Evolutionary conservation across 2,797 vertebrate species (phyloP).

Genomic region (Chloroceryle amazona): DNA sequence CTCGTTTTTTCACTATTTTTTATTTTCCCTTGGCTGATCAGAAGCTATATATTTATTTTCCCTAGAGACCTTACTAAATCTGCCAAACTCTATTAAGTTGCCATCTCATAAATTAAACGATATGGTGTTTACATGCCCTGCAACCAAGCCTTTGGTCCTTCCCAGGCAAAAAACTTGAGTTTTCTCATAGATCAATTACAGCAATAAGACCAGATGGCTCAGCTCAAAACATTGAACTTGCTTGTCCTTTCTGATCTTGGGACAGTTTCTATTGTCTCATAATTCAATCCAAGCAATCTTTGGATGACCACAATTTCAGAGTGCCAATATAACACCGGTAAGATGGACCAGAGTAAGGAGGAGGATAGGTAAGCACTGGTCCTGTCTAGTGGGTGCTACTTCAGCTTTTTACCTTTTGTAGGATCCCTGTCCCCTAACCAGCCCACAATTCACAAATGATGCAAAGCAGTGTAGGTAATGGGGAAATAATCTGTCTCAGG

Average conservation of each 20-base stretch:
- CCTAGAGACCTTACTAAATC: not conserved
- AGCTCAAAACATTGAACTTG: rapidly evolving
- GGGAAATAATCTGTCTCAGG: not conserved
- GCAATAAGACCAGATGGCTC: not conserved
- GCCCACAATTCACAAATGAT: not conserved
- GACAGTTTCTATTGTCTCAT: not conserved
- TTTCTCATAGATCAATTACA: not conserved
- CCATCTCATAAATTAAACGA: not conserved
- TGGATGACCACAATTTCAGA: not conserved
- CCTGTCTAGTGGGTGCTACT: not conserved
- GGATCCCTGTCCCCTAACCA: not conserved
- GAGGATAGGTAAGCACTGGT: not conserved
- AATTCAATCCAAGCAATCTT: not conserved
- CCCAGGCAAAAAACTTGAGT: not conserved
- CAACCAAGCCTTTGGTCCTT: not conserved
- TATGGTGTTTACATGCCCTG: not conserved
- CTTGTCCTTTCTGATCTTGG: not conserved
- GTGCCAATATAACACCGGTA: not conserved
- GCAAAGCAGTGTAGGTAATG: not conserved
- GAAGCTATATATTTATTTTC: not conserved
- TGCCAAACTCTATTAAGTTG: not conserved
- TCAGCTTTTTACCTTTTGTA: not conserved
- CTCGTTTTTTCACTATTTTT: not conserved
- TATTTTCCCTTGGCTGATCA: not conserved
- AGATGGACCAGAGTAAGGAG: not conserved